Conservation (phyloP, 2,888 invertebrate species). For the Microplitis manilae region DNA sequence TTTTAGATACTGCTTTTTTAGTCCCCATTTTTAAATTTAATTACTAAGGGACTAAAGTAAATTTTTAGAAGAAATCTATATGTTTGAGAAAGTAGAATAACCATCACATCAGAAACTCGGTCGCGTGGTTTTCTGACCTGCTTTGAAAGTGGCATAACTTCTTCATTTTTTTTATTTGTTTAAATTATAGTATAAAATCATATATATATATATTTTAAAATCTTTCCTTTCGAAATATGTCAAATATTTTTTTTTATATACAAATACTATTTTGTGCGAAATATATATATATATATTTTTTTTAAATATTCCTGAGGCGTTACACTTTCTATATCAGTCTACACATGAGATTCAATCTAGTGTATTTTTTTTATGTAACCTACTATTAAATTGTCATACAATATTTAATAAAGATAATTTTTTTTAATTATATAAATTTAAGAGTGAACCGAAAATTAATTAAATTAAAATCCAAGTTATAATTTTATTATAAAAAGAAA, state of each 20-base stretch:
- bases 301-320: neutral
- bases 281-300: neutral
- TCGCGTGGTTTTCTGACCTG: slow-evolving; percentile 1
- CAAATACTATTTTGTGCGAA: neutral
- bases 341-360: neutral
- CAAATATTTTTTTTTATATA: neutral
- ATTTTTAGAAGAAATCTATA: neutral
- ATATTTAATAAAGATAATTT: neutral
- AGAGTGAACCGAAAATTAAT: neutral
- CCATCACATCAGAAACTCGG: neutral
- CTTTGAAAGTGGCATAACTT: neutral
- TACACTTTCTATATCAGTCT: neutral
- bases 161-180: neutral
- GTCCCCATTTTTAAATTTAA: neutral
- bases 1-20: too few species aligned
- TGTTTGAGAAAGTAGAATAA: neutral
- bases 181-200: neutral
- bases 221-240: neutral
- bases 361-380: slow-evolving; percentile 6
- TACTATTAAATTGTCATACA: slow-evolving; percentile 4
- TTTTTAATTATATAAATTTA: neutral
- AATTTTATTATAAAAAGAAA: slow-evolving; percentile 5
- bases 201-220: neutral
- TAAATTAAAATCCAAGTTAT: neutral
- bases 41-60: neutral